phyloP scores from a whole-genome alignment of 2,113 vertebrate species.

The Urocolius indicus region DNA sequence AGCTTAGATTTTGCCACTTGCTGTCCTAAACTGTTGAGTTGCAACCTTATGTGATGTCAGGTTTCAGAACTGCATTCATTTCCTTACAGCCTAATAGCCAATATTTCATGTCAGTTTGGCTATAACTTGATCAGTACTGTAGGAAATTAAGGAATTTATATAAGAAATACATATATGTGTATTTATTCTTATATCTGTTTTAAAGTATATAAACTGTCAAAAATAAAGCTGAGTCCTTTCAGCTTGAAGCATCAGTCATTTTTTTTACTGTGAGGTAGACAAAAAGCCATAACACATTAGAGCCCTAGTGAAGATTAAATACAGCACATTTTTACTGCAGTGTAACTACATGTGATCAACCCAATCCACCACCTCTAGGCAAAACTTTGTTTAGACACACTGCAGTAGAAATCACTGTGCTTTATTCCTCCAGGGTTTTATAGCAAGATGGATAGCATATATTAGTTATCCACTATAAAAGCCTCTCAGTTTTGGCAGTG shows the following conservation, averaged over 20 bases:
- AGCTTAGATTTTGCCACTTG: background rate
- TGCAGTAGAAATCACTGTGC: background rate
- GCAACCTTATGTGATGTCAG: background rate
- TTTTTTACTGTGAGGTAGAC: background rate
- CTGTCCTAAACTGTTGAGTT: background rate
- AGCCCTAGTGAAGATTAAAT: background rate
- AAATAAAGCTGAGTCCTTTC: background rate
- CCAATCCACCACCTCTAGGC: background rate
- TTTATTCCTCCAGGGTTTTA: background rate
- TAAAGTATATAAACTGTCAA: background rate
- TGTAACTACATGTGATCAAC: background rate
- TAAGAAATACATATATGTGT: background rate
- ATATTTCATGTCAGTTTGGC: background rate
- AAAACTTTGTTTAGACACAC: background rate
- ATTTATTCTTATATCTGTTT: background rate
- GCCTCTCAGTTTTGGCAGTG: background rate
- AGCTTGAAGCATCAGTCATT: background rate
- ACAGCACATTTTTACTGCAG: slow-evolving; percentile 6
- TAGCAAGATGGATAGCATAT: background rate
- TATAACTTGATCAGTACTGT: background rate
- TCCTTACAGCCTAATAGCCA: background rate
- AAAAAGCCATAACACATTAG: background rate
- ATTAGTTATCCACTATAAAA: slow-evolving; percentile 19
- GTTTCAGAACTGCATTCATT: background rate
- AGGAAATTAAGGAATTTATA: background rate